Conservation (phyloP, 2,113 vertebrate genomes). For the Chitala chitala region DNA sequence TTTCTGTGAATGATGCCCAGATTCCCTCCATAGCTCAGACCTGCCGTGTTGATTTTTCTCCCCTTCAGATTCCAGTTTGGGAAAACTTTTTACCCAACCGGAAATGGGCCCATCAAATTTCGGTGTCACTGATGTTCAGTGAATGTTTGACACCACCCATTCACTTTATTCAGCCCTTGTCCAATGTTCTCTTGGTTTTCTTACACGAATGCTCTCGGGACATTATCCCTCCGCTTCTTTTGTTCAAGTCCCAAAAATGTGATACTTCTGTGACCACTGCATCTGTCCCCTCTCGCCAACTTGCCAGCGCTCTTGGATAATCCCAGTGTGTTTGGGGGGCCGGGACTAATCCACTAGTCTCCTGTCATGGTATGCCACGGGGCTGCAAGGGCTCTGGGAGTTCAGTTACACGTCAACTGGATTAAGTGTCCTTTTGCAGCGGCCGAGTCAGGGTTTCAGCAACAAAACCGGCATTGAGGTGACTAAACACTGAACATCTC, state of each 20-base stretch:
- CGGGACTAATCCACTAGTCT: constrained; percentile 57
- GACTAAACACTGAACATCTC: constrained; percentile 24
- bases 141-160: too few species aligned
- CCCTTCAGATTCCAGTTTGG: too few species aligned
- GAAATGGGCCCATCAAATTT: too few species aligned
- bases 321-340: constrained; percentile 57
- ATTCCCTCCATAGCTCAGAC: not conserved
- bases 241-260: too few species aligned
- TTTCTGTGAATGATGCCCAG: not conserved
- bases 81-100: too few species aligned
- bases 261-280: too few species aligned
- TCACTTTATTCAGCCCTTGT: not conserved
- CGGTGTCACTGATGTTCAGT: too few species aligned
- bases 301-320: constrained; percentile 49
- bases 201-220: constrained; percentile 32
- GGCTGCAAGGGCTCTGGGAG: constrained; percentile 35
- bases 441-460: constrained; percentile 26
- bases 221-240: too few species aligned
- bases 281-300: constrained; percentile 18
- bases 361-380: constrained; percentile 36
- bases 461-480: constrained; percentile 19
- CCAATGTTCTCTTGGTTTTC: not conserved
- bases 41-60: not conserved
- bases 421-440: constrained; percentile 38
- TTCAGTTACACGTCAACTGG: constrained; percentile 38